Base-by-base conservation (phyloP, 2,888 invertebrate genomes). In the Dichetophora obliterata region DNA sequence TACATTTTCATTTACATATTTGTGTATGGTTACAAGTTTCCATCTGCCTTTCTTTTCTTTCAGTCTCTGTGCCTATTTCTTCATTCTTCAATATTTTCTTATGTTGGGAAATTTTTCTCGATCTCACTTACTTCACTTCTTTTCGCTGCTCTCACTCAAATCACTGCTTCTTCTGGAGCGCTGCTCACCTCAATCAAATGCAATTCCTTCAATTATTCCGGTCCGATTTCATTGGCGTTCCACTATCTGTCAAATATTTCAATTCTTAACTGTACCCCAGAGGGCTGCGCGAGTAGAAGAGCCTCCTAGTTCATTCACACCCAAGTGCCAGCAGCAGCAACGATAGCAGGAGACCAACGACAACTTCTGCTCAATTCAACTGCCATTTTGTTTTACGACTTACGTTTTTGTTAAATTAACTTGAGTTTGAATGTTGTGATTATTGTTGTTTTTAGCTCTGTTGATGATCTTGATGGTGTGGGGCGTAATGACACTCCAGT, bases 371-470 rank as follows among this genome's bases (percentile, higher is more conserved):
- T 81, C 82, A 83, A 82, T 83, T 82, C 83, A 86, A 86, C 86
- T 87, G 87, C 87, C 86, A 87, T 87, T 86, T 87, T 86, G 86
- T 86, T 87, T 86, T 85, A 84, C 83, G 79, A 82, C 76, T 68
- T 74, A 72, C 69, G 48, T 37, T 72, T 61, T 54, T 27, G 61
- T 59, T 72, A 61, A 72, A 52, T 48, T 43, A 22, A 43, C 59
- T 59, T 11, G 59, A 24, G n/a, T 43, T 70, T 57, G 31, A 34
- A 71, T 68, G 70, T 63, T 63, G 34, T 22, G 65, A 52, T 69
- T 65, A 31, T 72, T 59, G 57, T 59, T 59, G 57, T 59, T 59
- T 22, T 59, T 27, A 24, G 57, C 27, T 59, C 57, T 59, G 57
- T 9, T 59, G 57, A n/a, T 31, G 63, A 63, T 63, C n/a, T 31